phyloP scores from a whole-genome alignment of 2,113 vertebrate genomes.

The Pangasianodon gigas region DNA sequence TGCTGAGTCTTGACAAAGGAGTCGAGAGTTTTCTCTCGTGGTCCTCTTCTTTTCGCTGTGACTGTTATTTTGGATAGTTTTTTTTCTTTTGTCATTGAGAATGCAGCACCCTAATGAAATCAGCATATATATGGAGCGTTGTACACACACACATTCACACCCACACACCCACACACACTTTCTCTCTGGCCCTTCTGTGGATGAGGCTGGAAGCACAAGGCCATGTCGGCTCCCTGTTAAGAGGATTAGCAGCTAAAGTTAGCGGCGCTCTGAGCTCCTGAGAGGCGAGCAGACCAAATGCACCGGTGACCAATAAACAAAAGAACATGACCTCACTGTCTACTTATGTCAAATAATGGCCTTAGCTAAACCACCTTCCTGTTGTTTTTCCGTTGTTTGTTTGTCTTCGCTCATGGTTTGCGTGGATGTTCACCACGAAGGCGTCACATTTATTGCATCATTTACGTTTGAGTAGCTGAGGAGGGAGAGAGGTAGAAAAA shows the following conservation, averaged over 20 bases:
- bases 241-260: slow-evolving; percentile 42
- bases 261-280: slow-evolving; percentile 6
- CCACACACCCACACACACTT: background rate
- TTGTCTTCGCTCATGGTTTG: background rate
- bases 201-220: slow-evolving; percentile 23
- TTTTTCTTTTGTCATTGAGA: background rate
- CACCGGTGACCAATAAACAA: slow-evolving; percentile 47
- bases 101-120: background rate
- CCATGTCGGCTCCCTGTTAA: slow-evolving; percentile 28
- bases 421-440: background rate
- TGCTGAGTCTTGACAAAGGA: background rate
- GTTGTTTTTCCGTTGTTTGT: slow-evolving; percentile 12
- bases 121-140: background rate
- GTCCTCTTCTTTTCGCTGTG: background rate
- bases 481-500: background rate
- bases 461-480: background rate
- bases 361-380: slow-evolving; percentile 22
- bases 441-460: background rate
- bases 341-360: slow-evolving; percentile 39
- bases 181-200: background rate
- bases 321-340: slow-evolving; percentile 48
- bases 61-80: background rate
- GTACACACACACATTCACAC: background rate
- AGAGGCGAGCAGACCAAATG: slow-evolving; percentile 7
- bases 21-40: background rate